phyloP scores from a whole-genome alignment of 2,113 vertebrate species.

The Tachysurus vachellii region DNA sequence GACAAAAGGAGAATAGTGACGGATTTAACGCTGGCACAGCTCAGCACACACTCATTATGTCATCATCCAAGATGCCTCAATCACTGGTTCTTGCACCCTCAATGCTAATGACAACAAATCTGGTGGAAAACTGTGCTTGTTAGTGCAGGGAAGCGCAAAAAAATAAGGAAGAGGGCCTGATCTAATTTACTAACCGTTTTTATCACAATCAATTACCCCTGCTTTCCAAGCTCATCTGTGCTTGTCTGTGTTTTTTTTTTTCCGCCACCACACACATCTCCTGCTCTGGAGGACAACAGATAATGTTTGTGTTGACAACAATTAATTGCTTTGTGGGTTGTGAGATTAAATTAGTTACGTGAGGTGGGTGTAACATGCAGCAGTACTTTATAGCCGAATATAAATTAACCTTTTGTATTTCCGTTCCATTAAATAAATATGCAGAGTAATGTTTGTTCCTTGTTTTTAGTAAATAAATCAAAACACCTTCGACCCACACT shows the following conservation, averaged over 20 bases:
- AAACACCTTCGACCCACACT: neutral
- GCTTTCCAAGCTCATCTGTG: conserved; percentile 57
- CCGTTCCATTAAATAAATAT: conserved; percentile 57
- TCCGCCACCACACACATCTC: conserved; percentile 20
- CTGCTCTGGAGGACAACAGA: conserved; percentile 39
- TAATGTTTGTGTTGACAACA: conserved; percentile 66
- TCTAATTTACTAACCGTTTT: conserved; percentile 62
- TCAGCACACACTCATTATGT: conserved; percentile 45
- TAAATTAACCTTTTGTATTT: conserved; percentile 57
- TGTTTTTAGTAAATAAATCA: neutral
- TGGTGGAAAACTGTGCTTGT: conserved; percentile 50
- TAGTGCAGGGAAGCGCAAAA: conserved; percentile 47
- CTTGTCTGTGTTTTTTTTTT: conserved; percentile 34
- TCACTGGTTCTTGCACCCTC: conserved; percentile 46
- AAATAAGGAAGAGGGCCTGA: conserved; percentile 60
- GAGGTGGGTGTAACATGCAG: conserved; percentile 61
- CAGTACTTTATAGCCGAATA: conserved; percentile 61
- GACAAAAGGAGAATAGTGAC: neutral
- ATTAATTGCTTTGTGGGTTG: conserved; percentile 72
- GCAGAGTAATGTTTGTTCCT: conserved; percentile 1
- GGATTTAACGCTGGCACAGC: neutral
- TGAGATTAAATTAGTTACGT: conserved; percentile 72
- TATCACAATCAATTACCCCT: conserved; percentile 69
- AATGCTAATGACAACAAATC: conserved; percentile 52
- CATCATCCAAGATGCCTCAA: conserved; percentile 47